Evolutionary conservation across 2,797 vertebrate genomes (phyloP).

Genomic region (Myotis pilosus): DNA sequence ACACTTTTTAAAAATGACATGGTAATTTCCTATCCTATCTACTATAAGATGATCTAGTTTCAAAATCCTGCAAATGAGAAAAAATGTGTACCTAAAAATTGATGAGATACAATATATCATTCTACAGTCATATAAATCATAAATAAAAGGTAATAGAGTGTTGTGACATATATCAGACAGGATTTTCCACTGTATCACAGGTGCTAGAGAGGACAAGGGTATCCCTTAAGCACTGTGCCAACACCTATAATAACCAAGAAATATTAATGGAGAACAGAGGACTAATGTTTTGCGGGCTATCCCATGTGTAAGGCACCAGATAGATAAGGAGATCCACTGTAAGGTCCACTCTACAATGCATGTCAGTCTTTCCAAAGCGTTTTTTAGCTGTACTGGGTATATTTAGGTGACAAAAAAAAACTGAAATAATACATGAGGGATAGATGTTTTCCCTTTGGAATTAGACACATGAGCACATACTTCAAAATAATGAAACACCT

Average conservation of each 20-base stretch:
- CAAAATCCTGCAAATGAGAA: conserved; percentile 9
- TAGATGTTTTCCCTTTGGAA: neutral
- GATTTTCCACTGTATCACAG: neutral
- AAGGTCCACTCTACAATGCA: neutral
- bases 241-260: neutral
- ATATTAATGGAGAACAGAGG: neutral
- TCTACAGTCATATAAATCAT: neutral
- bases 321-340: neutral
- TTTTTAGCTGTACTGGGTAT: too few relatives aligned
- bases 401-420: neutral
- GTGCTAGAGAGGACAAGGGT: neutral
- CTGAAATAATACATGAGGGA: neutral
- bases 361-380: neutral
- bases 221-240: neutral
- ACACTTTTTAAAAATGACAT: neutral
- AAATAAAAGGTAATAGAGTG: neutral
- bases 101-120: neutral
- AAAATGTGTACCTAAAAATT: neutral
- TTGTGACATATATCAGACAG: neutral
- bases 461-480: neutral
- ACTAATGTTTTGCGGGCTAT: neutral
- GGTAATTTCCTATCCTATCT: neutral
- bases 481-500: conserved; percentile 9
- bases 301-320: neutral
- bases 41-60: neutral